Evolutionary conservation across 2,113 vertebrate genomes (phyloP), one percentile per base, ranked within the genome.

Genomic region (Fukomys damarensis): DNA sequence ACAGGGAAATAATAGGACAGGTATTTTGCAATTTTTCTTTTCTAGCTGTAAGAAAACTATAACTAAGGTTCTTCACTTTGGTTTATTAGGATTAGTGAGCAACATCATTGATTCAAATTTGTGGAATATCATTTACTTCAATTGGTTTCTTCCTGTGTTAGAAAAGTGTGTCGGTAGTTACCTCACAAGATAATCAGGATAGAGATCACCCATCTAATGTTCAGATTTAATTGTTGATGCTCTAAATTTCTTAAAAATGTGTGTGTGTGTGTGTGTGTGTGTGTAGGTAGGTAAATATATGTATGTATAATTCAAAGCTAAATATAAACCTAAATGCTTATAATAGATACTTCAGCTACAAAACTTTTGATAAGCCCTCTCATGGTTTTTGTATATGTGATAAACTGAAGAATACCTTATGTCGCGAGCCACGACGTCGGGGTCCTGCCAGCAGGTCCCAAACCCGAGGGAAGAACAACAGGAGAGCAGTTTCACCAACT

Each of bases 201-300:
- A 92, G 43, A 84, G 81, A 93, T 14, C 81, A n/a, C 88, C 10
- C 65, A 89, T 52, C n/a, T 94, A 86, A 86, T 54, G 80, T 32
- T 95, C 65, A 91, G 79, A 96, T 91, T 86, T 88, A 95, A 96
- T 79, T 96, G 46, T 24, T 88, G 38, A 80, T 92, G 65, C 85
- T 92, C 76, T 87, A 56, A 92, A 28, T 97, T 91, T 76, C 61
- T 95, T 80, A 86, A 96, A 94, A 85, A 93, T 66, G 24, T 86
- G 17, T 70, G 28, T 59, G 56, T 13, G 41, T 38, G 7, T 72
- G 7, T 66, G 58, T 61, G 43, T 86, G 12, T 83, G 70, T 13
- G 9, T 76, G 24, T 74, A 41, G 43, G 24, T 28, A 66, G 52
- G 22, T 7, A 83, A 38, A 22, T 63, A 41, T 65, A 41, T 46